phyloP scores from a whole-genome alignment of 2,113 vertebrate genomes.

The Chionis minor region DNA sequence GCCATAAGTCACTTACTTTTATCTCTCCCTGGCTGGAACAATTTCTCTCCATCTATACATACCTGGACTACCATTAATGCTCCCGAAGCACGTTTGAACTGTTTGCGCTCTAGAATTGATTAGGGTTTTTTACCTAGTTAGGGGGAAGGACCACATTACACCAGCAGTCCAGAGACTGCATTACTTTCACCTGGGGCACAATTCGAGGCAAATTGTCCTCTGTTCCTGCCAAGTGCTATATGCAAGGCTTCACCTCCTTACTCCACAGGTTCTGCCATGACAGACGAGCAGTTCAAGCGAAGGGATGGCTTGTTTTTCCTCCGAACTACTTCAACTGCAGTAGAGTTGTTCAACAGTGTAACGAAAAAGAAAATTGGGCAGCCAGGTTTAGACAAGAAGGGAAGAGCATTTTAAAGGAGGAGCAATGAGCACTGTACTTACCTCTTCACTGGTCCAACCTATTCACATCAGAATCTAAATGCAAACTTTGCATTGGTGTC shows the following conservation, averaged over 20 bases:
- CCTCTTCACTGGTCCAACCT: not conserved
- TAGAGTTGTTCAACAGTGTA: not conserved
- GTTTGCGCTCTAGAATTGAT: not conserved
- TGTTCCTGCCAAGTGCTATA: fast-evolving
- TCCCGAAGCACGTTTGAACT: not conserved
- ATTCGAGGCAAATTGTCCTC: not conserved
- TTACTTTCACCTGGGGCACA: not conserved
- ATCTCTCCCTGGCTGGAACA: not conserved
- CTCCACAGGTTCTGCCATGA: not conserved
- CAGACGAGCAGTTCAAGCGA: not conserved
- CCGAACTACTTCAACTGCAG: not conserved
- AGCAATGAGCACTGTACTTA: fast-evolving
- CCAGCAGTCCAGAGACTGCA: not conserved
- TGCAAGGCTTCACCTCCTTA: not conserved
- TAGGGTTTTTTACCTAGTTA: not conserved
- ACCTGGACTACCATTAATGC: not conserved
- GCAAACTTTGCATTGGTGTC: not conserved
- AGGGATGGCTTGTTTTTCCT: not conserved
- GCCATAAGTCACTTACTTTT: not conserved
- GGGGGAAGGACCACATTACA: not conserved
- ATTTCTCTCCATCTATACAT: not conserved
- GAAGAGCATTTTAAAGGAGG: not conserved
- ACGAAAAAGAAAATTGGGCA: not conserved
- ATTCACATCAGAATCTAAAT: not conserved
- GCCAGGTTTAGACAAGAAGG: not conserved